Evolutionary conservation across 1,140 invertebrate genomes (phyloP).

Genomic region (Habropoda laboriosa): DNA sequence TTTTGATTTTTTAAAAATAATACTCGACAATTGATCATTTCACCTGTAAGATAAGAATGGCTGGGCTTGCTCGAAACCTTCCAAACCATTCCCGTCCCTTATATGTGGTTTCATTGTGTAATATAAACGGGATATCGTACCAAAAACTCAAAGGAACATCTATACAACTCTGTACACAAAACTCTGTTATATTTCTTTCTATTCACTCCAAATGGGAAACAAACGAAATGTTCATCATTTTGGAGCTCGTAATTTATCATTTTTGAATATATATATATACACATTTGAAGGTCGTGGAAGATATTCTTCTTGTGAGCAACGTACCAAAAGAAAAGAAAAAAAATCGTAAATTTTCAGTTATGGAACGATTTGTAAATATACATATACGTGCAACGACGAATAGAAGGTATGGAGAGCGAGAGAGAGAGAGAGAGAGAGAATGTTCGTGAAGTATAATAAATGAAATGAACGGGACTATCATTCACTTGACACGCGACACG

Average conservation of each 20-base stretch:
- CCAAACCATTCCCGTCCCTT: slow-evolving; percentile 33
- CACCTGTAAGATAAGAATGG: slow-evolving; percentile 17
- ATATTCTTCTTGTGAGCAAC: too few species aligned
- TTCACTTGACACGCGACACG: background rate
- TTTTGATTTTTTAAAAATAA: slow-evolving; percentile 1
- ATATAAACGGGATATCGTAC: background rate
- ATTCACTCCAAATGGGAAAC: slow-evolving; percentile 17
- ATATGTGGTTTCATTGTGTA: slow-evolving; percentile 34
- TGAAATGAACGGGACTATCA: background rate
- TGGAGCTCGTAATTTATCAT: too few species aligned
- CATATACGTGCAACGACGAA: background rate
- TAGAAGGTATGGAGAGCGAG: background rate
- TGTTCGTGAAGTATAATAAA: background rate
- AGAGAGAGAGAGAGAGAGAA: background rate
- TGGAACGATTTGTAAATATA: slow-evolving; percentile 4
- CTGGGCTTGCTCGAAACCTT: slow-evolving; percentile 35
- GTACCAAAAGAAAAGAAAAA: too few species aligned
- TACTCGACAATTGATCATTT: slow-evolving; percentile 11
- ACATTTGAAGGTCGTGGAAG: too few species aligned
- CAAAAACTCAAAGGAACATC: slow-evolving; percentile 1
- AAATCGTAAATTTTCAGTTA: background rate
- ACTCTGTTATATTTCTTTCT: slow-evolving; percentile 17
- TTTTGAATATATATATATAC: too few species aligned
- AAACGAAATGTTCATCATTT: background rate
- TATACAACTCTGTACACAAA: slow-evolving; percentile 46